Evolutionary conservation across 2,888 invertebrate species (phyloP).

Genomic region (Monochamus alternatus): DNA sequence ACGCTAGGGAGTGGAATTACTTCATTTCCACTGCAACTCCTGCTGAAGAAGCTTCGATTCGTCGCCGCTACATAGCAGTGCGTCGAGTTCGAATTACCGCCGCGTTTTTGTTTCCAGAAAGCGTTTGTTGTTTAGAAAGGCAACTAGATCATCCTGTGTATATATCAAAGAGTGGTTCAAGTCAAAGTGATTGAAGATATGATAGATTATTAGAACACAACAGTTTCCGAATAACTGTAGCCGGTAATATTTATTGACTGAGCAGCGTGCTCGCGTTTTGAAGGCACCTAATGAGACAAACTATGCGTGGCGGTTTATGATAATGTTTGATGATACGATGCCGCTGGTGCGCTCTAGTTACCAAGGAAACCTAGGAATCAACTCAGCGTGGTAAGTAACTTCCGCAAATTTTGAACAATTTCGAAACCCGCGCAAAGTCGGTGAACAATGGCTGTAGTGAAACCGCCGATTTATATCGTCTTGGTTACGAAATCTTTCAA

Average conservation of each 20-base stretch:
- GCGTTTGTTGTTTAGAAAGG: too few relatives aligned
- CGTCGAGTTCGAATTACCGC: not conserved
- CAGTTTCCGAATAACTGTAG: not conserved
- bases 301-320: slow-evolving; percentile 46
- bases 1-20: slow-evolving; percentile 60
- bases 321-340: slow-evolving; percentile 55
- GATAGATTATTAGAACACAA: not conserved
- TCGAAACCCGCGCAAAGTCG: slow-evolving; percentile 48
- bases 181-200: not conserved
- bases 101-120: not conserved
- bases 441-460: slow-evolving; percentile 42
- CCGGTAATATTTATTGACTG: not conserved
- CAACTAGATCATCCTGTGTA: too few relatives aligned
- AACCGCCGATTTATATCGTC: slow-evolving; percentile 48
- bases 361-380: slow-evolving; percentile 63
- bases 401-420: slow-evolving; percentile 56
- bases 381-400: slow-evolving; percentile 63
- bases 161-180: too few relatives aligned
- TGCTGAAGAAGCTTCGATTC: slow-evolving; percentile 25
- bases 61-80: not conserved
- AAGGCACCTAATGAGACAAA: slow-evolving; percentile 43
- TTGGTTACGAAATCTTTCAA: slow-evolving; percentile 37
- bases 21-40: slow-evolving; percentile 62
- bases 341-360: slow-evolving; percentile 63
- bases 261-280: slow-evolving; percentile 40